phyloP scores from a whole-genome alignment of 2,888 invertebrate genomes.

The Apamea monoglypha region DNA sequence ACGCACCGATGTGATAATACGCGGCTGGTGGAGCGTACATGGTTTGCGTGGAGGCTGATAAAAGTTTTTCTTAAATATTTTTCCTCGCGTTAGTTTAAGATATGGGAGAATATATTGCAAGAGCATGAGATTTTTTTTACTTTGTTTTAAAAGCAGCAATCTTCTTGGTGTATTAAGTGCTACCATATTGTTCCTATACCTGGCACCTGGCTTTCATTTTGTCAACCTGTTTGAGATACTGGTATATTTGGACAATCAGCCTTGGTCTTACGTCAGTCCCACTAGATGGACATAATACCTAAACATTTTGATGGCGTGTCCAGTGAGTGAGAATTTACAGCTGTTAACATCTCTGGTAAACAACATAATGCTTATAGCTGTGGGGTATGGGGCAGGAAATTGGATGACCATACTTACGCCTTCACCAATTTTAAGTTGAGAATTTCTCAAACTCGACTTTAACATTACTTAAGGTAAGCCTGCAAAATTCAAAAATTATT shows the following conservation, averaged over 20 bases:
- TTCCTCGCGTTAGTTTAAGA: not conserved
- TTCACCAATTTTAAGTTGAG: not conserved
- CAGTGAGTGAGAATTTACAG: not conserved
- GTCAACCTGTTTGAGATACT: not conserved
- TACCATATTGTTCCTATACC: too few relatives aligned
- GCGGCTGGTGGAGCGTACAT: constrained; percentile 21
- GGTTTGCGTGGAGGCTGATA: constrained; percentile 34
- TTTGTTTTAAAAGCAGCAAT: not conserved
- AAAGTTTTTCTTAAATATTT: constrained; percentile 41
- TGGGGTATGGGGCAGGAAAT: not conserved
- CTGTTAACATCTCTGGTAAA: not conserved
- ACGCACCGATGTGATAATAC: constrained; percentile 47
- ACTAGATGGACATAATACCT: not conserved
- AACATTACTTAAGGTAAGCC: not conserved
- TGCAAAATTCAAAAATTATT: not conserved
- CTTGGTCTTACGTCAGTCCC: not conserved
- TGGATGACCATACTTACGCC: not conserved
- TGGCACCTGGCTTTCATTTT: too few relatives aligned
- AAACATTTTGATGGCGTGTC: not conserved
- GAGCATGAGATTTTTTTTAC: constrained; percentile 2
- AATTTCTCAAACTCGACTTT: not conserved
- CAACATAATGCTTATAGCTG: not conserved
- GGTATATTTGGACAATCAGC: not conserved
- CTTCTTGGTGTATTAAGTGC: not conserved
- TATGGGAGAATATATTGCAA: constrained; percentile 16